These are phyloP conservation scores for Myzus persicae DNA, from an alignment of 1,140 invertebrate species.

Conservation along the genomic window DNA sequence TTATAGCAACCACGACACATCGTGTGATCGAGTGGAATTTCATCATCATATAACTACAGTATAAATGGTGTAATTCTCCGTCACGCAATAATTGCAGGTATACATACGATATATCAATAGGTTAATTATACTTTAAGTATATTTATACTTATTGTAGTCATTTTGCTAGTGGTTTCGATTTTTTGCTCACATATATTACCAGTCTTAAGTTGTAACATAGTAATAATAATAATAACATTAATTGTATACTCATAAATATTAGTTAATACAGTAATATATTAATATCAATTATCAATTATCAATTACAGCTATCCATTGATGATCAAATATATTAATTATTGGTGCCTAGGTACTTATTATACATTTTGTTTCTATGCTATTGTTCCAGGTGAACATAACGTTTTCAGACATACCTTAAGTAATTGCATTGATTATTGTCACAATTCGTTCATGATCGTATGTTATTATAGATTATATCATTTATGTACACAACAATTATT, in stretches of 20 bases:
- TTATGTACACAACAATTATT: no score
- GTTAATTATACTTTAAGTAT: background rate
- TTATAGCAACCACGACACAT: background rate
- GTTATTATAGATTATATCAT: no score
- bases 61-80: background rate
- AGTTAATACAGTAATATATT: background rate
- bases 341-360: background rate
- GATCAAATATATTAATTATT: background rate
- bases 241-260: background rate
- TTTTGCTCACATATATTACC: background rate
- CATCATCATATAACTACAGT: background rate
- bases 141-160: background rate
- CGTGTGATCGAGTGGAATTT: background rate
- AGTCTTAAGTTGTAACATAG: background rate
- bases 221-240: background rate
- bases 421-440: no score
- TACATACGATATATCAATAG: background rate
- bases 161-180: background rate
- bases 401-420: no score
- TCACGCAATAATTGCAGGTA: background rate
- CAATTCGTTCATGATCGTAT: no score
- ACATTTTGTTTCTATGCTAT: no score
- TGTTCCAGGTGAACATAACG: no score
- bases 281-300: background rate
- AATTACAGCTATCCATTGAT: background rate